Conservation (phyloP, 2,113 vertebrate species). For the Anoura caudifer region DNA sequence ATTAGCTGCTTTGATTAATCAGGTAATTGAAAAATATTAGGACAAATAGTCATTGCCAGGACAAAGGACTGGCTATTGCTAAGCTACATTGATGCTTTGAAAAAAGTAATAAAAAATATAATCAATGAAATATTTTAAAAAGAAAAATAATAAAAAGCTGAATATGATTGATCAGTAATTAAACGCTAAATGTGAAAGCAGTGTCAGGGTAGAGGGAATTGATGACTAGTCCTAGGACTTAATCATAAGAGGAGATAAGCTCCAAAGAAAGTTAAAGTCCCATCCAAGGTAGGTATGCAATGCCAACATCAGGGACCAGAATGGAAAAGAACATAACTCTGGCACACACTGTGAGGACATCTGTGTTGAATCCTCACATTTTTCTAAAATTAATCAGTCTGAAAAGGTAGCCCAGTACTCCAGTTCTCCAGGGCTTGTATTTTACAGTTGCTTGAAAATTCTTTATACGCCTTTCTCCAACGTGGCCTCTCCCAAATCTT, state of each 20-base stretch:
- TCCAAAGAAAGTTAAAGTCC: not conserved
- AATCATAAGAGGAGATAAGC: not conserved
- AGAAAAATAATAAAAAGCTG: not conserved
- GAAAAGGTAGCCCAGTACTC: not conserved
- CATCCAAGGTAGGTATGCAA: not conserved
- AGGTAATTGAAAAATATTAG: not conserved
- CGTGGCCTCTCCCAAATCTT: not conserved
- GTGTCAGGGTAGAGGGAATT: not conserved
- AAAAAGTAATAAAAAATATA: not conserved
- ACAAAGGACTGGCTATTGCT: not conserved
- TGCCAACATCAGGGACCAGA: not conserved
- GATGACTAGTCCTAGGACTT: not conserved
- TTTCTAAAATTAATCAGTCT: not conserved
- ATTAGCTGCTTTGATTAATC: not conserved
- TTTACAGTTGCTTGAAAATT: not conserved
- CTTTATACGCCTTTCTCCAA: not conserved
- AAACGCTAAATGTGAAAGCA: not conserved
- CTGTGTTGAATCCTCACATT: not conserved
- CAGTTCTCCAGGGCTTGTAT: not conserved
- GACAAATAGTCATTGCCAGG: not conserved
- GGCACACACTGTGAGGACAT: not conserved
- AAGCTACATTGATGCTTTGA: not conserved
- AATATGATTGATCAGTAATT: not conserved
- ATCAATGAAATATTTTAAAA: no score
- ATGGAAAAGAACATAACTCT: not conserved